Evolutionary conservation across 2,113 vertebrate genomes (phyloP).

Genomic region (Calidris pygmaea): DNA sequence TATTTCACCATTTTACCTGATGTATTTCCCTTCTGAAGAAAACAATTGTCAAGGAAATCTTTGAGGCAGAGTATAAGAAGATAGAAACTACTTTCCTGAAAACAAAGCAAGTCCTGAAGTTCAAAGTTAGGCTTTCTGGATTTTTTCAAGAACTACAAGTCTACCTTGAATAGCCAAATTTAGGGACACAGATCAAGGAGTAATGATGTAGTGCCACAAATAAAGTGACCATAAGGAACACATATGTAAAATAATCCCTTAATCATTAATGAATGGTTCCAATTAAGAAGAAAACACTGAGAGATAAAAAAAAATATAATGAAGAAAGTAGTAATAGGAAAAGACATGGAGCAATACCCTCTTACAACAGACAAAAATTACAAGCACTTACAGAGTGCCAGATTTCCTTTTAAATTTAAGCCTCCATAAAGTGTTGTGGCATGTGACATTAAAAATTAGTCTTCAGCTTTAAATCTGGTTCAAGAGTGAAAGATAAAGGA

Average conservation of each 20-base stretch:
- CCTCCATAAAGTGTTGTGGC: not conserved
- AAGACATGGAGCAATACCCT: not conserved
- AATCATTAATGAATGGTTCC: constrained; percentile 46
- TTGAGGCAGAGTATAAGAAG: not conserved
- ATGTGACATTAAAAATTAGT: not conserved
- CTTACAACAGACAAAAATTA: not conserved
- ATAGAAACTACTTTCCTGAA: constrained; percentile 27
- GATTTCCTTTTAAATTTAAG: not conserved
- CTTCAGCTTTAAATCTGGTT: not conserved
- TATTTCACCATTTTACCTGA: not conserved
- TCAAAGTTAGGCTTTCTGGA: constrained; percentile 50
- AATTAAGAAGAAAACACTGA: constrained; percentile 21
- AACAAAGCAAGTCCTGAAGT: constrained; percentile 24
- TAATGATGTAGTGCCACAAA: constrained; percentile 39
- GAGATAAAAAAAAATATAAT: not conserved
- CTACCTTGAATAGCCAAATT: constrained; percentile 37
- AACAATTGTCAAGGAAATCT: not conserved
- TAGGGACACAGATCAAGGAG: constrained; percentile 3
- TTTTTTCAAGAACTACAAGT: constrained; percentile 57
- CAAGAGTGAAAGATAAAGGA: not conserved
- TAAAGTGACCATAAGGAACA: constrained; percentile 48
- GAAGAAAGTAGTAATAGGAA: not conserved
- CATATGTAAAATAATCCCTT: constrained; percentile 42
- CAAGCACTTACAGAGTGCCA: not conserved
- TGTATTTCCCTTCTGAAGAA: not conserved